These are phyloP conservation scores for Sylvilagus floridanus DNA, from an alignment of 2,797 vertebrate species.

Conservation along the genomic window DNA sequence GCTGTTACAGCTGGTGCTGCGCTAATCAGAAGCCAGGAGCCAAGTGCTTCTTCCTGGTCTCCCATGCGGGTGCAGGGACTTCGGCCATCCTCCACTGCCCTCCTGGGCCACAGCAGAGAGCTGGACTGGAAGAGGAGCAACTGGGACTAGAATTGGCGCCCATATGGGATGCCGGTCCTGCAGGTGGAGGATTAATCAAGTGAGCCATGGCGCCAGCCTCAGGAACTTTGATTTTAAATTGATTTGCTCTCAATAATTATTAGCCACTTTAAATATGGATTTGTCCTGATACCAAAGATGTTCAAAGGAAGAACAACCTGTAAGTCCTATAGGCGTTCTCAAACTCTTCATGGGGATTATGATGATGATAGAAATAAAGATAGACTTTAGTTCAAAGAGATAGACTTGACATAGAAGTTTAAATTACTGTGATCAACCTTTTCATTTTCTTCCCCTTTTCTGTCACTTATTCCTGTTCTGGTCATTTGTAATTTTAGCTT, in stretches of 20 bases:
- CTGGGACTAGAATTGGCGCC: no score
- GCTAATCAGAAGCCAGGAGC: no score
- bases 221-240: neutral
- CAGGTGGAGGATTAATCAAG: no score
- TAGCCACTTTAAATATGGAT: constrained; percentile 2
- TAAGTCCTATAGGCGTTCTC: neutral
- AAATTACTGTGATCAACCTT: neutral
- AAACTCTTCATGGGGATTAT: neutral
- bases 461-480: neutral
- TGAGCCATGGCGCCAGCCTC: no score
- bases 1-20: no score
- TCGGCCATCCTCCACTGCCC: no score
- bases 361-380: neutral
- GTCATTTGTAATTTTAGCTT: neutral
- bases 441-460: neutral
- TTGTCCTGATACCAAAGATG: neutral
- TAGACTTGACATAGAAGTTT: neutral
- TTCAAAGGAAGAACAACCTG: neutral
- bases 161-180: no score
- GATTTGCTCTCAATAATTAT: neutral
- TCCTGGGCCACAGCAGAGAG: no score
- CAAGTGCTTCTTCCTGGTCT: no score
- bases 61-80: no score
- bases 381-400: neutral
- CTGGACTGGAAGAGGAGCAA: no score